These are phyloP conservation scores for Loxodonta africana DNA, from an alignment of 2,113 vertebrate species.

Conservation along the genomic window DNA sequence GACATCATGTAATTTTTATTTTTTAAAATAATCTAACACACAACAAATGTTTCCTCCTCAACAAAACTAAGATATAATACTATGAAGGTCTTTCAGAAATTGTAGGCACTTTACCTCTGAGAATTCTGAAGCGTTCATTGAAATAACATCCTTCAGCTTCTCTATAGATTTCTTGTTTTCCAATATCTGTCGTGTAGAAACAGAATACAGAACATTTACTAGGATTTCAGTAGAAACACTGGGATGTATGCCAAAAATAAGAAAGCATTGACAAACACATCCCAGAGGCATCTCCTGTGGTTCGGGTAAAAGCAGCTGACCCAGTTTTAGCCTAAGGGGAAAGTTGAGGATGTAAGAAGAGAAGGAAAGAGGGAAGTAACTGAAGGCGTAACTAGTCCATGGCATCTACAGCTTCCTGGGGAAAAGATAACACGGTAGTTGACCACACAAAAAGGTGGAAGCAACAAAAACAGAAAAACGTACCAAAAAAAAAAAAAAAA, in stretches of 20 bases:
- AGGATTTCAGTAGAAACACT: not conserved
- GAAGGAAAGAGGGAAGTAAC: not conserved
- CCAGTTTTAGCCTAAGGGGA: not conserved
- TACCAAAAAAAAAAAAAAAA: not conserved
- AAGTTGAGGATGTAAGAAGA: conserved; percentile 12
- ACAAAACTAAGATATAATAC: not conserved
- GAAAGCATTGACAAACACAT: not conserved
- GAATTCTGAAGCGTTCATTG: conserved; percentile 91
- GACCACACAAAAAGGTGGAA: not conserved
- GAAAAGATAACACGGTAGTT: not conserved
- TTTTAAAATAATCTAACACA: not conserved
- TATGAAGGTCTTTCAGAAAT: not conserved
- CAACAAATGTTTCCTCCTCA: not conserved
- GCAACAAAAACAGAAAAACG: not conserved
- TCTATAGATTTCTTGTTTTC: conserved; percentile 93
- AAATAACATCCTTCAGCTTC: conserved; percentile 92
- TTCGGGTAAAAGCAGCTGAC: not conserved
- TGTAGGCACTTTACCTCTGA: conserved; percentile 91
- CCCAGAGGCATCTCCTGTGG: not conserved
- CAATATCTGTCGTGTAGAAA: conserved; percentile 88
- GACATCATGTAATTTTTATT: not conserved
- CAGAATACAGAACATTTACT: conserved; percentile 23
- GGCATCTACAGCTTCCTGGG: not conserved
- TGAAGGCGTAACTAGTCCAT: not conserved
- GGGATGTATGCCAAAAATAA: not conserved